Percentiles rank a stretch among this genome's conserved stretches.
Conservation (phyloP, 2,888 invertebrate genomes). For the Brachyptera putata region DNA sequence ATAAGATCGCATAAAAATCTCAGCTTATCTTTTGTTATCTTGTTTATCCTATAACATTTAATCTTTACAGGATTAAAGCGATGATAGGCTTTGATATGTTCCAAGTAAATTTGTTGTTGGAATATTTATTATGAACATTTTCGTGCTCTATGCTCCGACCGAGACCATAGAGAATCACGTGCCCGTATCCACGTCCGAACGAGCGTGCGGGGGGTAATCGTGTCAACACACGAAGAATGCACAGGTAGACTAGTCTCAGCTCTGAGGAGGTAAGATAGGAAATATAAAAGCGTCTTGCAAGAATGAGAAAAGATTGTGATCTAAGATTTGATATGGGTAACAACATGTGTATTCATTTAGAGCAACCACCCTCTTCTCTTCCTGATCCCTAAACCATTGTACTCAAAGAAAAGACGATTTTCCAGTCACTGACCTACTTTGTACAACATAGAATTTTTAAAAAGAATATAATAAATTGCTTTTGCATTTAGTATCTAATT, state of each 20-base stretch:
- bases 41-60: too few relatives aligned
- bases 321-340: conserved; percentile 13
- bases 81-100: too few relatives aligned
- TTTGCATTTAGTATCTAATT: conserved; percentile 1
- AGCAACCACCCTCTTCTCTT: background rate
- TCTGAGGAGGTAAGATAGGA: background rate
- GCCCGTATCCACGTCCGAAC: background rate
- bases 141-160: too few relatives aligned
- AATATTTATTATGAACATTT: too few relatives aligned
- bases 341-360: conserved; percentile 4
- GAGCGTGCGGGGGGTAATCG: background rate
- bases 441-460: background rate
- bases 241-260: conserved; percentile 1
- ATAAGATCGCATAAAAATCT: too few relatives aligned
- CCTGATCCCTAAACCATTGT: conserved; percentile 8
- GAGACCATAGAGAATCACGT: conserved; percentile 5
- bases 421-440: conserved; percentile 14
- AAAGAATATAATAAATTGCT: conserved; percentile 4
- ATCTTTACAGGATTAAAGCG: too few relatives aligned
- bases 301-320: background rate
- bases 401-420: background rate
- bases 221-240: conserved; percentile 3
- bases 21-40: too few relatives aligned
- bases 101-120: too few relatives aligned
- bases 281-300: background rate